Base-by-base conservation (phyloP, 2,888 invertebrate genomes). In the Pherbina coryleti region DNA sequence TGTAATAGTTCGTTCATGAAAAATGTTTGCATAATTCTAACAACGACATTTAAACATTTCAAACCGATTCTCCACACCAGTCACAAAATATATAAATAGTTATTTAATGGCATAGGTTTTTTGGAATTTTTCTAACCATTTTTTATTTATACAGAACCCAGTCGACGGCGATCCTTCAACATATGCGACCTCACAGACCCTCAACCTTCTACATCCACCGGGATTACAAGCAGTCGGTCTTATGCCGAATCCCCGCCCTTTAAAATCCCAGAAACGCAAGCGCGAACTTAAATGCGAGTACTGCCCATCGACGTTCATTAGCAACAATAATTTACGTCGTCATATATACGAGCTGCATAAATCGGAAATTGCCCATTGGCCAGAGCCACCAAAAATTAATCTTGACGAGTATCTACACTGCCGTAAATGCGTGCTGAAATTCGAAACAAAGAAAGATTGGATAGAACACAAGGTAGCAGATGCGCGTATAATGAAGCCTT, bases 281-380 rank as follows among this genome's bases (percentile, higher is more conserved):
- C 87, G 88, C 82, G 88, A 88, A 84, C 84, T 89, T 55, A 88
- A 88, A 77, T 90, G 90, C 79, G 88, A 89, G 62, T 89, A 89
- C 79, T 90, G 90, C 82, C 86, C 88, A 74, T 88, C 89, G 74
- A 88, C 88, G 44, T 90, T 90, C 83, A 88, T 89, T n/a, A 90
- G 88, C 81, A 86, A 88, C 79, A 90, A 89, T 80, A 90, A 90
- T 79, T 85, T 90, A 76, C 86, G 89, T 3, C 87, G 90, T 17
- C 90, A 90, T 80, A 86, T 90, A 80, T 88, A 86, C 44, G 90
- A 90, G 79, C 83, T 90, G 81, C 90, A 90, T 80, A 89, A 89
- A 80, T 85, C 88, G 70, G 89, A 89, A 84, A 86, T 88, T 37
- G 84, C 85, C 67, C 86, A 85, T 77, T 83, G 87, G 76, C 86